Conservation (phyloP, 2,113 vertebrate species). For the Vulpes ferrilata region DNA sequence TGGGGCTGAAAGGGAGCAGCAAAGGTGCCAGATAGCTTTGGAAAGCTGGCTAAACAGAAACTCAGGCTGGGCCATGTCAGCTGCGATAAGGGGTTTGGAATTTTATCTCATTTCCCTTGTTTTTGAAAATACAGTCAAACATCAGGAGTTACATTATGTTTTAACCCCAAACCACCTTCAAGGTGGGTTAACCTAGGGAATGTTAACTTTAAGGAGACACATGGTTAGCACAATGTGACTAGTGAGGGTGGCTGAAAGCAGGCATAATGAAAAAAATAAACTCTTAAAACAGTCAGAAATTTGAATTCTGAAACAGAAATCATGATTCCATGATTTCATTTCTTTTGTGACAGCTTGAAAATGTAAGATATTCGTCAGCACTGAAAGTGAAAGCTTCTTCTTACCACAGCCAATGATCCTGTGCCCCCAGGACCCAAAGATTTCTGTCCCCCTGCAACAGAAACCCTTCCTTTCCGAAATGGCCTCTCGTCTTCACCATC, state of each 20-base stretch:
- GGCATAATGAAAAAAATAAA: neutral
- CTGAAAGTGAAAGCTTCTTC: neutral
- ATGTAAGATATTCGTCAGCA: neutral
- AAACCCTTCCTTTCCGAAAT: neutral
- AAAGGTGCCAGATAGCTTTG: neutral
- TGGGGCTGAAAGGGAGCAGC: neutral
- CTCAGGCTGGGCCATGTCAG: neutral
- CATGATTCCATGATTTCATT: neutral
- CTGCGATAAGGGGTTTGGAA: neutral
- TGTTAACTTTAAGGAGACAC: neutral
- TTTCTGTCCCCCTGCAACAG: neutral
- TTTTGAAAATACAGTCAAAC: constrained; percentile 31
- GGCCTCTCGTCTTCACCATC: neutral
- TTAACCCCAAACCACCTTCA: neutral
- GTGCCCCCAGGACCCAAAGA: neutral
- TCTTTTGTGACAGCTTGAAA: constrained; percentile 11
- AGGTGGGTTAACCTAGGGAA: neutral
- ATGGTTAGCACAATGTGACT: neutral
- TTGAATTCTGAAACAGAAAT: constrained; percentile 42
- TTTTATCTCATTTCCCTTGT: neutral
- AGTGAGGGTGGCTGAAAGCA: neutral
- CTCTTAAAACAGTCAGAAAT: neutral
- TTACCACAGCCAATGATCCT: neutral
- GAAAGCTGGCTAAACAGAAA: neutral
- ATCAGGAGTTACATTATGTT: neutral